These are phyloP conservation scores for Eupithecia inturbata DNA, from an alignment of 2,888 invertebrate species.

Conservation along the genomic window DNA sequence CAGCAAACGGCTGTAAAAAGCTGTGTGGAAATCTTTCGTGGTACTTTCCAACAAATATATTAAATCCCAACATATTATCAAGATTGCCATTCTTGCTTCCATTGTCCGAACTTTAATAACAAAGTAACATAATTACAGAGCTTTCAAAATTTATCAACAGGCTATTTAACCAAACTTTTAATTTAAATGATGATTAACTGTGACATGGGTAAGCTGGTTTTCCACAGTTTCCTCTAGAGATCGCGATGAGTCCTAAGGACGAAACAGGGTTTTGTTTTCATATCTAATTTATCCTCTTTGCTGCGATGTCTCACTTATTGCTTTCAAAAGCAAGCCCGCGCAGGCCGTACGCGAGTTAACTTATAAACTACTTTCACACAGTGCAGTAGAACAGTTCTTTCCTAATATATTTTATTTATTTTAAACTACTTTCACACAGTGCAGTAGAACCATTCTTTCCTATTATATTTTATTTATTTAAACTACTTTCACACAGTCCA, in stretches of 20 bases:
- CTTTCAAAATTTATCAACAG: slow-evolving; percentile 49
- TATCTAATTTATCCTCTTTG: no score
- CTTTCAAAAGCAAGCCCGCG: no score
- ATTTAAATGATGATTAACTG: slow-evolving; percentile 53
- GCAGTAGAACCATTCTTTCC: no score
- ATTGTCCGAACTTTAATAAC: slow-evolving; percentile 53
- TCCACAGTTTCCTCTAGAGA: slow-evolving; percentile 11
- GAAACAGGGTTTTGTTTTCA: not conserved
- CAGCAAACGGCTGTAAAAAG: not conserved
- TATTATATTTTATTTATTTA: no score
- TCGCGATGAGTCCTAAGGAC: not conserved
- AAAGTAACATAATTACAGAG: slow-evolving; percentile 43
- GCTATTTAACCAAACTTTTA: slow-evolving; percentile 48
- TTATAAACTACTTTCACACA: no score
- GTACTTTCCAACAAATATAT: not conserved
- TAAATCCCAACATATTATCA: slow-evolving; percentile 7
- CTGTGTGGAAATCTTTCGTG: not conserved
- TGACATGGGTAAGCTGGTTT: slow-evolving; percentile 43
- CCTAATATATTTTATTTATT: no score
- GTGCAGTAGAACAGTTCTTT: no score
- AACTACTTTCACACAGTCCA: no score
- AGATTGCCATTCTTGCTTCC: slow-evolving; percentile 48
- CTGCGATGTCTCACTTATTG: no score
- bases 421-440: no score
- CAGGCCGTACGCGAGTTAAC: no score